phyloP scores from a whole-genome alignment of 2,888 invertebrate genomes.

The Taphrorychus bicolor region DNA sequence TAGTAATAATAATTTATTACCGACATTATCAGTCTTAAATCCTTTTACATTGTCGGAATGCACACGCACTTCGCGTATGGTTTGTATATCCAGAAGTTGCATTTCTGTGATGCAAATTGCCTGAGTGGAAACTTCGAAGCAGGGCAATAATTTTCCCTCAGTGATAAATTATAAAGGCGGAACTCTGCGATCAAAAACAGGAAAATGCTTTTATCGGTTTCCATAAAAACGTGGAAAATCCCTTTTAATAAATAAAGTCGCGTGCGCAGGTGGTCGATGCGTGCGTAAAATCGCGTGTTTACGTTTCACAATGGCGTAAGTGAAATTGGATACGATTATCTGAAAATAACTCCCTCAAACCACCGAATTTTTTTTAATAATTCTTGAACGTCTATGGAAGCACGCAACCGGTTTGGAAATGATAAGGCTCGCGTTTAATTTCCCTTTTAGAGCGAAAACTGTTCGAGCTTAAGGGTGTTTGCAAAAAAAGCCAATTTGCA shows the following conservation, averaged over 20 bases:
- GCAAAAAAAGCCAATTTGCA: neutral
- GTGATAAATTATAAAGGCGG: slow-evolving; percentile 16
- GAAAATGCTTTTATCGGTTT: slow-evolving; percentile 10
- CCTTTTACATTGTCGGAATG: too few relatives aligned
- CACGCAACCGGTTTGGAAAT: slow-evolving; percentile 10
- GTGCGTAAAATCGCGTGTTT: slow-evolving; percentile 22
- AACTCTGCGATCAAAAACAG: slow-evolving; percentile 10
- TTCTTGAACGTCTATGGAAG: neutral
- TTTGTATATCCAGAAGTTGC: too few relatives aligned
- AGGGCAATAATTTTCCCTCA: too few relatives aligned
- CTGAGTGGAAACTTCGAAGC: too few relatives aligned
- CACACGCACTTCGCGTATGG: too few relatives aligned
- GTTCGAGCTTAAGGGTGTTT: neutral
- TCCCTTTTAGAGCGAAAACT: neutral
- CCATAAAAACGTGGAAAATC: slow-evolving; percentile 13
- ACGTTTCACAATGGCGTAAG: slow-evolving; percentile 16
- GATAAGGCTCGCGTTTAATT: slow-evolving; percentile 5
- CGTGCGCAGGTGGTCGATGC: slow-evolving; percentile 24
- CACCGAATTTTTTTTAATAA: slow-evolving; percentile 24
- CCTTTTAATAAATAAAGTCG: slow-evolving; percentile 19
- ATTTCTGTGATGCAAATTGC: too few relatives aligned
- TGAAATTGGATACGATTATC: slow-evolving; percentile 35
- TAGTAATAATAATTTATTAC: too few relatives aligned
- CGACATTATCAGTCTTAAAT: too few relatives aligned
- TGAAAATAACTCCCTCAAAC: slow-evolving; percentile 26